Conservation (phyloP, 2,113 vertebrate genomes). For the Cyphomyrus plagiostoma region DNA sequence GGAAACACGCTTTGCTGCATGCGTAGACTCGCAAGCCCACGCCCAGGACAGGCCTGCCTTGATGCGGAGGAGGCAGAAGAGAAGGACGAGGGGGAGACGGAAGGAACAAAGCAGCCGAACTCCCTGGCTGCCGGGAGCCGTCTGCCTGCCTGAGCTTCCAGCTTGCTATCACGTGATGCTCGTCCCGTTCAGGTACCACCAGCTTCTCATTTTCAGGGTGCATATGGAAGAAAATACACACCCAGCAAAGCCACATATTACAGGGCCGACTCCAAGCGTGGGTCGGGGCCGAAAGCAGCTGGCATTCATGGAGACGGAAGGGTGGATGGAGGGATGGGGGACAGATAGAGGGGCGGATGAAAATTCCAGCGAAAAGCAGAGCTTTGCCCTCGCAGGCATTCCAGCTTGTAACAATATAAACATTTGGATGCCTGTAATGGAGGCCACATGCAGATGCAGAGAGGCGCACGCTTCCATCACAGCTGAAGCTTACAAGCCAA, state of each 20-base stretch:
- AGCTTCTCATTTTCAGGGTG: neutral
- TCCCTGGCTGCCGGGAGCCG: neutral
- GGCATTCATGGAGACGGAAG: neutral
- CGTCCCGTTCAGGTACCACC: neutral
- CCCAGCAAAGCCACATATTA: too few relatives aligned
- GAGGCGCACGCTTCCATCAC: conserved; percentile 2
- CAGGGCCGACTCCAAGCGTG: too few relatives aligned
- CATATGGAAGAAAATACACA: neutral
- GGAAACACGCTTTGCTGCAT: neutral
- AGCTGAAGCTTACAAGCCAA: neutral
- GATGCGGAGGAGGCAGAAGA: neutral
- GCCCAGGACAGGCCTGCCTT: neutral
- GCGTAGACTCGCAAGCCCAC: neutral
- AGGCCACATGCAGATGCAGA: conserved; percentile 48
- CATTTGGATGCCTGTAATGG: conserved; percentile 43
- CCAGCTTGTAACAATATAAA: conserved; percentile 38
- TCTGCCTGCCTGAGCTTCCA: neutral
- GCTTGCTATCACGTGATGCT: neutral
- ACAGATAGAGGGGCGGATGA: neutral
- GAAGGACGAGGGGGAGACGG: neutral
- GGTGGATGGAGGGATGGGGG: neutral
- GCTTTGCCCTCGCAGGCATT: neutral
- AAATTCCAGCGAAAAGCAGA: neutral
- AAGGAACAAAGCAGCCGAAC: neutral
- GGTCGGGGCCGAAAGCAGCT: too few relatives aligned